A percentile compares a stretch with the other conserved stretches of the same genome.
phyloP scores from a whole-genome alignment of 2,888 invertebrate species.

The Synanthedon tipuliformis region DNA sequence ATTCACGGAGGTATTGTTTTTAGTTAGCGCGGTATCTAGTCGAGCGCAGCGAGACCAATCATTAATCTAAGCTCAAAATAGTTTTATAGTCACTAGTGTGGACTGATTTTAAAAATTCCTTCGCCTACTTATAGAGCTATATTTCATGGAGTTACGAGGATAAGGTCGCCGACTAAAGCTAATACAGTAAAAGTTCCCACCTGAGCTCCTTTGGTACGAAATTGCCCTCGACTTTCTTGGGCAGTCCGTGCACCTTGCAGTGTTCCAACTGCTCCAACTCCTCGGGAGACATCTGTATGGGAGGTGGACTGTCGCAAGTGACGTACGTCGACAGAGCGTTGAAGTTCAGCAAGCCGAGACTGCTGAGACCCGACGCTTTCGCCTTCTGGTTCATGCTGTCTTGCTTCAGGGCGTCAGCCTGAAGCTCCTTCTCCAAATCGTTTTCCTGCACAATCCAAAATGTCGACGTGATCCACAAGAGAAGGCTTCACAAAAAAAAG shows the following conservation, averaged over 20 bases:
- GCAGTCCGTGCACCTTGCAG: constrained; percentile 78
- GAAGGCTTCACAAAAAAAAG: background rate
- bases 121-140: too few relatives aligned
- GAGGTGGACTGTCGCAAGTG: constrained; percentile 85
- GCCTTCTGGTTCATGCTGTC: constrained; percentile 38
- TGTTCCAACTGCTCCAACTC: constrained; percentile 80
- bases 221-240: constrained; percentile 75
- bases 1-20: too few relatives aligned
- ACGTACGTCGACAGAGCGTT: constrained; percentile 73
- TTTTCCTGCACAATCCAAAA: constrained; percentile 37
- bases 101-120: too few relatives aligned
- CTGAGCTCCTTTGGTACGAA: constrained; percentile 76
- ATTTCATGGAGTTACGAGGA: background rate
- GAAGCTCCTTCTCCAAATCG: constrained; percentile 54
- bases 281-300: constrained; percentile 82
- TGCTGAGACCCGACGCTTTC: constrained; percentile 43
- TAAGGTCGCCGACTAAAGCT: background rate
- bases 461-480: background rate
- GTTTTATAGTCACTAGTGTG: too few relatives aligned
- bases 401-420: constrained; percentile 46
- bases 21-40: too few relatives aligned
- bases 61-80: too few relatives aligned
- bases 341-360: constrained; percentile 53
- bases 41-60: too few relatives aligned
- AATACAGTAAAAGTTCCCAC: constrained; percentile 16